Evolutionary conservation across 2,888 invertebrate species (phyloP).

Genomic region (Eupithecia abbreviata): DNA sequence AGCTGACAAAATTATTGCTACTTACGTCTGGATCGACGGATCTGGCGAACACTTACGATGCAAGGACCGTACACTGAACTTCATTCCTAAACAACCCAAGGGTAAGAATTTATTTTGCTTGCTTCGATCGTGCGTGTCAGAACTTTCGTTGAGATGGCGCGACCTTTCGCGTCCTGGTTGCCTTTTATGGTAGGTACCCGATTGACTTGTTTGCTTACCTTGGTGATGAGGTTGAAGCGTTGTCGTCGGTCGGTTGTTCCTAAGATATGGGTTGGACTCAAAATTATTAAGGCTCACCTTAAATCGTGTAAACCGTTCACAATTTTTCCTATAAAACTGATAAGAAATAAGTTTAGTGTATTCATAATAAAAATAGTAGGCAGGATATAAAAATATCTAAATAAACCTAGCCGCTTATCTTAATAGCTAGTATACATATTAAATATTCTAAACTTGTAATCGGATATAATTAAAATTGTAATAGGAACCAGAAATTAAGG

Average conservation of each 20-base stretch:
- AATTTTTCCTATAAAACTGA: not conserved
- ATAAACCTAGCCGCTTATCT: not conserved
- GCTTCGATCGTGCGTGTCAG: not conserved
- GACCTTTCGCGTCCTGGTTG: not conserved
- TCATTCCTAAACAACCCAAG: slow-evolving; percentile 89
- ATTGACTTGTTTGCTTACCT: slow-evolving; percentile 2
- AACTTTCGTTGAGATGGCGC: not conserved
- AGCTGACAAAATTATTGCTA: slow-evolving; percentile 90
- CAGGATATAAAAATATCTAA: too few species aligned
- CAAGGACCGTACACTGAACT: slow-evolving; percentile 94
- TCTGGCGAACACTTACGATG: slow-evolving; percentile 93
- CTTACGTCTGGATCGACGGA: slow-evolving; percentile 98
- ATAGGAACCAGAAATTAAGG: not conserved
- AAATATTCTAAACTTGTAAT: not conserved
- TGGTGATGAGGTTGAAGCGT: not conserved
- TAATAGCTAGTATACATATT: not conserved
- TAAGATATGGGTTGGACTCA: not conserved
- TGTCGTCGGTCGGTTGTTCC: not conserved
- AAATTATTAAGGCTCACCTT: not conserved
- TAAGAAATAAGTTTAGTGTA: not conserved
- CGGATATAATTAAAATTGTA: not conserved
- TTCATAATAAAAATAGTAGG: not conserved
- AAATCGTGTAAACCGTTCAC: not conserved
- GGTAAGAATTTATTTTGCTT: slow-evolving; percentile 78
- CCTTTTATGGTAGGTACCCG: not conserved